Evolutionary conservation across 2,113 vertebrate genomes (phyloP).

Genomic region (Callionymus lyra): DNA sequence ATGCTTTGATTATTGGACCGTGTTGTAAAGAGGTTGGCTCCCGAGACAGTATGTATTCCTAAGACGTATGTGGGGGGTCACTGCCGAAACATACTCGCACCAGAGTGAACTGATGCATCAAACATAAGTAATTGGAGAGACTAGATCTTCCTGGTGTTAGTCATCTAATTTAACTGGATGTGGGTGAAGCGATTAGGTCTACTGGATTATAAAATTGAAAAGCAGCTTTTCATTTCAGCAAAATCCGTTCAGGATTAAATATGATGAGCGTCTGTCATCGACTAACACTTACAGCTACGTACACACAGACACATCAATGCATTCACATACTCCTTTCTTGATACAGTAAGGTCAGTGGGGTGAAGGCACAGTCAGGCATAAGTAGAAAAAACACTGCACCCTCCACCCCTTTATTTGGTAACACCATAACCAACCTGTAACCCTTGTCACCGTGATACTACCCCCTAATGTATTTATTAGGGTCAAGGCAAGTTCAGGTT

Average conservation of each 20-base stretch:
- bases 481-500: slow-evolving; percentile 25
- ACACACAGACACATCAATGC: slow-evolving; percentile 13
- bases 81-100: neutral
- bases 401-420: slow-evolving; percentile 4
- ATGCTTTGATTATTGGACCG: slow-evolving; percentile 47
- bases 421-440: slow-evolving; percentile 38
- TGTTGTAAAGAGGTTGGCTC: slow-evolving; percentile 41
- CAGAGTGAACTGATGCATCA: slow-evolving; percentile 16
- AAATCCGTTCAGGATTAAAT: slow-evolving; percentile 64
- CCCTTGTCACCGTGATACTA: slow-evolving; percentile 47
- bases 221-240: slow-evolving; percentile 63
- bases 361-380: slow-evolving; percentile 26
- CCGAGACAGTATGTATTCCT: slow-evolving; percentile 27
- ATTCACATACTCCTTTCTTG: slow-evolving; percentile 16
- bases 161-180: slow-evolving; percentile 57
- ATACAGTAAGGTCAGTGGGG: slow-evolving; percentile 26
- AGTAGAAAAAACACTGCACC: slow-evolving; percentile 18
- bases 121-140: slow-evolving; percentile 21
- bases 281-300: slow-evolving; percentile 17
- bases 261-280: slow-evolving; percentile 60
- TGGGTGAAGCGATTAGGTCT: slow-evolving; percentile 52
- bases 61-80: slow-evolving; percentile 48
- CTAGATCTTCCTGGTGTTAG: slow-evolving; percentile 33
- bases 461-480: slow-evolving; percentile 44
- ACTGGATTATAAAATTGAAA: slow-evolving; percentile 66